Evolutionary conservation across 2,113 vertebrate species (phyloP).

Genomic region (Syrmaticus mikado): DNA sequence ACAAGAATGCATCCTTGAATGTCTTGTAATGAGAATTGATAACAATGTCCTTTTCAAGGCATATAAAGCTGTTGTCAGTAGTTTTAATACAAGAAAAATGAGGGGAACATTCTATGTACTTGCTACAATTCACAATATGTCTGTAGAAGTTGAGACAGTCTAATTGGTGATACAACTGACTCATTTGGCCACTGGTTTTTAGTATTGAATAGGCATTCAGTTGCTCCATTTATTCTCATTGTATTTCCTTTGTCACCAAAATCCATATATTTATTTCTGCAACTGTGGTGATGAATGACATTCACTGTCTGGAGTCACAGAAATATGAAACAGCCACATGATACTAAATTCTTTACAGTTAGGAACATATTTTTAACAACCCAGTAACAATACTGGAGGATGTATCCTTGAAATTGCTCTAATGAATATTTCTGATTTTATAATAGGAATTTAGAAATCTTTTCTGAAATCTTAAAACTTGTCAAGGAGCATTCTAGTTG

Average conservation of each 20-base stretch:
- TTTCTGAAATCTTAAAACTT: neutral
- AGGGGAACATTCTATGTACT: neutral
- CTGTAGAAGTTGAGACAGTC: neutral
- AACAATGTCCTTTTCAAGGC: neutral
- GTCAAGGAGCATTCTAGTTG: rapidly evolving
- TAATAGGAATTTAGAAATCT: neutral
- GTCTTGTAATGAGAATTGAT: neutral
- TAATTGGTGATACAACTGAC: neutral
- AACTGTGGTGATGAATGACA: neutral
- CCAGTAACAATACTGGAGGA: neutral
- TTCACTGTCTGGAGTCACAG: neutral
- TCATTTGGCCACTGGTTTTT: neutral
- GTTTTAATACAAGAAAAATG: neutral
- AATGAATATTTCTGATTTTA: neutral
- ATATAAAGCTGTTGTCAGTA: neutral
- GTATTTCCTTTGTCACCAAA: neutral
- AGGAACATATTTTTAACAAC: neutral
- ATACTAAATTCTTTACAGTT: neutral
- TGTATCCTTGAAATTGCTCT: neutral
- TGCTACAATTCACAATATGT: neutral
- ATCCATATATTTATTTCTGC: neutral
- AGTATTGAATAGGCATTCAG: neutral
- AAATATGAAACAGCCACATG: neutral
- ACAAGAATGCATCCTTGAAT: neutral
- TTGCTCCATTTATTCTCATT: neutral